Conservation (phyloP, 1,140 invertebrate species). For the Centruroides vittatus region DNA sequence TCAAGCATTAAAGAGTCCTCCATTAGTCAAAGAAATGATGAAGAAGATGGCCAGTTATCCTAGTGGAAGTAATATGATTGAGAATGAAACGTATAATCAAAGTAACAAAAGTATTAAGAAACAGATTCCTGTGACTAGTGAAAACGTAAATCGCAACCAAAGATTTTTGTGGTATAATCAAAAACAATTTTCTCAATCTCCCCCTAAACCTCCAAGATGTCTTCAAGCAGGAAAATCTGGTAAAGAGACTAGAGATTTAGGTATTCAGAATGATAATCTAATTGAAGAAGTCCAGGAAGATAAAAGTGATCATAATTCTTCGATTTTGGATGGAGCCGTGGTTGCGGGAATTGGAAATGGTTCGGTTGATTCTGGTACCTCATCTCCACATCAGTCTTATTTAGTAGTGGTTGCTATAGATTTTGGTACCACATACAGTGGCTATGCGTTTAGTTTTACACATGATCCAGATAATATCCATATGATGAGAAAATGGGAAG, state of each 20-base stretch:
- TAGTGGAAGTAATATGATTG: too few relatives aligned
- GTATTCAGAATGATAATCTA: constrained; percentile 5
- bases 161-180: too few relatives aligned
- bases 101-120: too few relatives aligned
- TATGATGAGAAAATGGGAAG: constrained; percentile 47
- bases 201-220: too few relatives aligned
- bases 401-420: constrained; percentile 45
- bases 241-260: not conserved
- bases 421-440: constrained; percentile 46
- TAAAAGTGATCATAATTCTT: too few relatives aligned
- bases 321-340: constrained; percentile 1
- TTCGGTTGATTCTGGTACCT: not conserved
- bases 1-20: not conserved
- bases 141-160: too few relatives aligned
- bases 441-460: constrained; percentile 44
- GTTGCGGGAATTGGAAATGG: not conserved
- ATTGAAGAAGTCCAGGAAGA: constrained; percentile 4
- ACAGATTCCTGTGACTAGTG: too few relatives aligned
- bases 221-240: too few relatives aligned
- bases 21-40: constrained; percentile 11
- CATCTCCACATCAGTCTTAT: constrained; percentile 17
- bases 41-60: constrained; percentile 9
- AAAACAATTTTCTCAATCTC: too few relatives aligned
- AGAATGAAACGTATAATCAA: too few relatives aligned
- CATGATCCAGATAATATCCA: constrained; percentile 38